Base-by-base conservation (phyloP, 1,140 invertebrate species). In the Thalassaphorura encarpata region DNA sequence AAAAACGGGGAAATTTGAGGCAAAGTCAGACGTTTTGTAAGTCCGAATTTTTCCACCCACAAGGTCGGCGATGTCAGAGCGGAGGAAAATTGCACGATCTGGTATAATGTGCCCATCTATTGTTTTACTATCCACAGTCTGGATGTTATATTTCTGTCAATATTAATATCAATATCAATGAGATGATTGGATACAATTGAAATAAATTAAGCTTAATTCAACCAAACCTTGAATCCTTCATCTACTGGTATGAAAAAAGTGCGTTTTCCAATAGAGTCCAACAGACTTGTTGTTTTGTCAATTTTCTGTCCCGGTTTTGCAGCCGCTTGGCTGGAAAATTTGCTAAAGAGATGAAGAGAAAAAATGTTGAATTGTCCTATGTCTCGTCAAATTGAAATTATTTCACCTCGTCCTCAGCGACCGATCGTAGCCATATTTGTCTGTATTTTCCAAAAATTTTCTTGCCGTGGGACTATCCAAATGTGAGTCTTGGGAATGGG, bases 61-160 rank as follows among this genome's bases (percentile, higher is more conserved):
- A 56, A 82, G 78, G 4, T 77, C 76, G 1, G 87, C 83, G n/a
- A n/a, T n/a, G n/a, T n/a, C n/a, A 1, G 89, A 81, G 58, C 82
- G 77, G 3, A 87, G 90, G 72, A 93, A 94, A n/a, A 93, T 78
- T 5, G 89, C 86, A 66, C 84, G 78, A 64, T 83, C 80, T 0
- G 86, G 85, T 62, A 93, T 84, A 21, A 94, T 81, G 70, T 94
- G 90, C 16, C 87, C 88, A 69, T 91, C 84, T 43, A 93, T 83
- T 23, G 92, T 86, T 70, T 87, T 83, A 13, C 72, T 78, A 69
- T 90, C 87, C 52, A 91, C 81, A 60, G 84, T 76, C 56, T 81
- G 78, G 11, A 29, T 21, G 80, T 78, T 53, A 80, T 73, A 2
- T 64, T 58, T 36, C 33, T 36, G 33, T 11, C 5, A 48, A 28